A percentile compares a stretch with the other conserved stretches of the same genome.
phyloP scores from a whole-genome alignment of 1,140 invertebrate genomes.

The Anastrepha ludens region DNA sequence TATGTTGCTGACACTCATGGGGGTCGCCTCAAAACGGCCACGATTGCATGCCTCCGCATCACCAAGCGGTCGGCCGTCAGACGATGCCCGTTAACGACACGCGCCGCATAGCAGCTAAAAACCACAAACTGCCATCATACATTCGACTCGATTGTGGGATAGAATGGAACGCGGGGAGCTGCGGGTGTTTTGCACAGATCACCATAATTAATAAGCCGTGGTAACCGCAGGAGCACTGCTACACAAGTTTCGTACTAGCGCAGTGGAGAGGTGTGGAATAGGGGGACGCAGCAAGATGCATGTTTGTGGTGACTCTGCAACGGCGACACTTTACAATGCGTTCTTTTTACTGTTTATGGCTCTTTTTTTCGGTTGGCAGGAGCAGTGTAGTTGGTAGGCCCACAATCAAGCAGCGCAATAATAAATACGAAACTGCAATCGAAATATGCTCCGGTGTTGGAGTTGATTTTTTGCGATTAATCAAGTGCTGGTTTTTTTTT shows the following conservation, averaged over 20 bases:
- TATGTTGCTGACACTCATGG: conserved; percentile 43
- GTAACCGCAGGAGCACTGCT: conserved; percentile 43
- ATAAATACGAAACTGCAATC: conserved; percentile 37
- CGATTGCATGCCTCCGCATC: conserved; percentile 15
- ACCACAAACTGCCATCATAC: neutral
- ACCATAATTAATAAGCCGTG: conserved; percentile 48
- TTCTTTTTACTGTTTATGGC: neutral
- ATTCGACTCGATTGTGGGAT: neutral
- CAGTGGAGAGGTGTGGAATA: neutral
- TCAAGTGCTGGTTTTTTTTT: neutral
- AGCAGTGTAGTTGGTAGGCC: neutral
- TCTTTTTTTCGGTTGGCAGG: neutral
- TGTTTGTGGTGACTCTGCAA: conserved; percentile 46
- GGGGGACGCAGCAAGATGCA: neutral
- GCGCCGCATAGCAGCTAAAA: conserved; percentile 4
- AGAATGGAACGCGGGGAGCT: neutral
- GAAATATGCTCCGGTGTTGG: conserved; percentile 18
- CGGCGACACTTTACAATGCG: conserved; percentile 9
- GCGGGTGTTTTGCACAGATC: conserved; percentile 13
- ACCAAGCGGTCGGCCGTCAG: neutral
- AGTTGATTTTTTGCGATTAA: conserved; percentile 36
- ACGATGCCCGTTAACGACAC: conserved; percentile 36
- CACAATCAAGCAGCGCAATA: neutral
- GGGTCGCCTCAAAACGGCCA: conserved; percentile 23
- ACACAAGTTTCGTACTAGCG: neutral